A percentile compares a stretch with the other conserved stretches of the same genome.
phyloP scores from a whole-genome alignment of 2,113 vertebrate species.

The Grammomys surdaster region DNA sequence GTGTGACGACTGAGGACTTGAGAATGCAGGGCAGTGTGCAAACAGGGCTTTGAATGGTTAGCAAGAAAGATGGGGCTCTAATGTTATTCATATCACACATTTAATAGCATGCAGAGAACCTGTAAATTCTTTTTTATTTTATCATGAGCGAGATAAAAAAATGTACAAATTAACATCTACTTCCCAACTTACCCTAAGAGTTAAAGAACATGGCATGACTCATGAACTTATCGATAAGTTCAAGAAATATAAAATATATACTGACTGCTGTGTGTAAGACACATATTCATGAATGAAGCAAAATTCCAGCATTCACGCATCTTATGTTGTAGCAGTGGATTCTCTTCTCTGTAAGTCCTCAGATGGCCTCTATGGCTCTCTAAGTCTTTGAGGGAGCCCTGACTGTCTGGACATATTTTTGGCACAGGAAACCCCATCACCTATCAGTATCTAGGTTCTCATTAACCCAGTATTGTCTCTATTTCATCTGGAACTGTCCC shows the following conservation, averaged over 20 bases:
- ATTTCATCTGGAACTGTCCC: conserved; percentile 25
- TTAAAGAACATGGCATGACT: not conserved
- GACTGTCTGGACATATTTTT: conserved; percentile 39
- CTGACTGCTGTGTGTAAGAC: not conserved
- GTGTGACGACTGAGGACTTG: not conserved
- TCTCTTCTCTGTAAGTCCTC: not conserved
- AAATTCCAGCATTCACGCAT: not conserved
- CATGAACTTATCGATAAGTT: not conserved
- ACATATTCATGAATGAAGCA: conserved; percentile 10
- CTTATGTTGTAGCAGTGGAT: not conserved
- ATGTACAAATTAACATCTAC: not conserved
- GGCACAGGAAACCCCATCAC: not conserved
- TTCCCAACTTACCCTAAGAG: not conserved
- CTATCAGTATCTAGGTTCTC: not conserved
- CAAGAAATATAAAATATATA: conserved; percentile 14
- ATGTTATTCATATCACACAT: not conserved
- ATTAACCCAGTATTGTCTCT: conserved; percentile 40
- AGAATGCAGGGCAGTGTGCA: not conserved
- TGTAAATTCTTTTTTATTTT: not conserved
- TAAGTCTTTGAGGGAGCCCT: not conserved
- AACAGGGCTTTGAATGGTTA: not conserved
- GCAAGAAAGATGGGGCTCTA: not conserved
- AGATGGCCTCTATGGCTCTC: not conserved
- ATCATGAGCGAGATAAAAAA: conserved; percentile 13
- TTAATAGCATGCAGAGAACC: not conserved